Conservation (phyloP, 2,888 invertebrate genomes). For the Dioctria rufipes region DNA sequence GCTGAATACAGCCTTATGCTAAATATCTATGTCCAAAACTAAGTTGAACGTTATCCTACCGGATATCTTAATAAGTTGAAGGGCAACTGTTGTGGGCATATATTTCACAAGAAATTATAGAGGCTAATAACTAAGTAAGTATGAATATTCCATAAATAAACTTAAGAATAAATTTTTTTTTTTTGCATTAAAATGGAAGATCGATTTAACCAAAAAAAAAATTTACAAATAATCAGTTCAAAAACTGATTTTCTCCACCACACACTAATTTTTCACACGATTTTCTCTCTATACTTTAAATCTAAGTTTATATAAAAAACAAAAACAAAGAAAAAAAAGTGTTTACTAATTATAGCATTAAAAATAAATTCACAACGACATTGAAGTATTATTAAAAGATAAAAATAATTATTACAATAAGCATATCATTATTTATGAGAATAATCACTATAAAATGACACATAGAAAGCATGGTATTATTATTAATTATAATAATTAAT, state of each 20-base stretch:
- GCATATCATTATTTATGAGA: conserved; percentile 26
- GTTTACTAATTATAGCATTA: conserved; percentile 2
- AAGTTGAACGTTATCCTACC: no score
- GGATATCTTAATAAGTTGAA: no score
- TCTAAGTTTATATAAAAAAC: conserved; percentile 33
- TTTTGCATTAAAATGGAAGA: conserved; percentile 20
- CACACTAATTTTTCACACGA: conserved; percentile 34
- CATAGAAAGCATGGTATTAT: conserved; percentile 19
- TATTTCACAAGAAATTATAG: no score
- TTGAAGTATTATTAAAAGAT: conserved; percentile 40
- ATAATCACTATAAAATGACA: conserved; percentile 52
- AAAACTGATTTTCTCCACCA: conserved; percentile 23
- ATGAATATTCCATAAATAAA: no score
- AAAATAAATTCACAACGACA: conserved; percentile 51
- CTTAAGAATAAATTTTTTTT: background rate
- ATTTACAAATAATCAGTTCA: background rate
- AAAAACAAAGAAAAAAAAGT: no score
- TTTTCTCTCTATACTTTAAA: no score
- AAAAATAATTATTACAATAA: conserved; percentile 33
- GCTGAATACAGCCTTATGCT: no score
- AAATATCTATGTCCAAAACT: no score
- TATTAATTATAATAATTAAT: conserved; percentile 11
- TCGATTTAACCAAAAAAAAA: background rate
- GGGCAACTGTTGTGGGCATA: no score
- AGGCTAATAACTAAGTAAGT: no score